A percentile compares a stretch with the other conserved stretches of the same genome.
Conservation (phyloP, 2,113 vertebrate genomes). For the Microtus ochrogaster region DNA sequence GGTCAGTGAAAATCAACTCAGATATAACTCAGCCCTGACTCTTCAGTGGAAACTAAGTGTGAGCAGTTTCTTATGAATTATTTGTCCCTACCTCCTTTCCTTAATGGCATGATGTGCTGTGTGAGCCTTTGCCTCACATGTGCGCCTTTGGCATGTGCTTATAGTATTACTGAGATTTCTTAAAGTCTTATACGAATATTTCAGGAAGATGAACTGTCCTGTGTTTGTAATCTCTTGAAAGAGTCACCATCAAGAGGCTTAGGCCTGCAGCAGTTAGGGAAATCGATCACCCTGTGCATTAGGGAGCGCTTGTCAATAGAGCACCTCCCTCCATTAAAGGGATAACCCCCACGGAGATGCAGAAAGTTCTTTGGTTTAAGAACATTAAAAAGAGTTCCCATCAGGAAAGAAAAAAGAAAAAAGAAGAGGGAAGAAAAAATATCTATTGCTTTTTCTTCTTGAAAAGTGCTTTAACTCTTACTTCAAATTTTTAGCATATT, state of each 20-base stretch:
- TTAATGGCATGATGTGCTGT: neutral
- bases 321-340: slow-evolving; percentile 23
- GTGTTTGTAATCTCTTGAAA: slow-evolving; percentile 30
- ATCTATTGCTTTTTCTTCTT: slow-evolving; percentile 8
- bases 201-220: slow-evolving; percentile 13
- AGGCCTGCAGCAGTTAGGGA: neutral
- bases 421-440: neutral
- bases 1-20: slow-evolving; percentile 5
- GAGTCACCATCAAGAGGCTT: neutral
- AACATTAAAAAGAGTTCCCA: slow-evolving; percentile 41
- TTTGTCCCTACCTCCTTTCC: neutral
- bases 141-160: neutral
- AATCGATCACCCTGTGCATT: slow-evolving; percentile 53
- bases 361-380: slow-evolving; percentile 51
- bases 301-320: slow-evolving; percentile 36
- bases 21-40: neutral
- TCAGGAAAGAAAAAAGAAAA: neutral
- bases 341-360: neutral
- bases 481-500: slow-evolving; percentile 14
- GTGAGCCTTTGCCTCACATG: neutral
- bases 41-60: slow-evolving; percentile 34
- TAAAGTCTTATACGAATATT: neutral
- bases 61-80: neutral
- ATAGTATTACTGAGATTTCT: neutral
- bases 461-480: slow-evolving; percentile 26